Conservation (phyloP, 1,140 invertebrate species). For the Nasonia giraulti region DNA sequence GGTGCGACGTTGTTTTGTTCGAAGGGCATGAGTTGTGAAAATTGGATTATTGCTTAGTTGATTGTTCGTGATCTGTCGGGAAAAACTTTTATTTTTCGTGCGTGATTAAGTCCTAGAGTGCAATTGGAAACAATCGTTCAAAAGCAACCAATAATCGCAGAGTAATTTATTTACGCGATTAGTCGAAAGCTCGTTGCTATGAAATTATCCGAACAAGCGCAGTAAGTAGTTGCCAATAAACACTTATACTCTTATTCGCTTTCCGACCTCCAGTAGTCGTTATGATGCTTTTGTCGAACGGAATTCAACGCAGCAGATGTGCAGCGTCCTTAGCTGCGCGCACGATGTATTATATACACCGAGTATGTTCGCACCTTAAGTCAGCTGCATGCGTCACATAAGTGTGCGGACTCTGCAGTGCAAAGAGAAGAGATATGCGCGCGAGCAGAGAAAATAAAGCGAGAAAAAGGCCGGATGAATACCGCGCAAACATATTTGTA, state of each 20-base stretch:
- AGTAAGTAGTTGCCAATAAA: neutral
- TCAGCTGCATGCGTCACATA: neutral
- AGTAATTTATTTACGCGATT: too few species aligned
- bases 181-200: too few species aligned
- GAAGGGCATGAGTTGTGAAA: too few species aligned
- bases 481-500: neutral
- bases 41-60: too few species aligned
- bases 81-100: too few species aligned
- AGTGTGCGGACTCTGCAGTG: neutral
- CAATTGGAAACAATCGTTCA: too few species aligned
- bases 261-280: neutral
- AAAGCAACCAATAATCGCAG: too few species aligned
- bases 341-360: neutral
- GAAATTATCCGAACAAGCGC: neutral
- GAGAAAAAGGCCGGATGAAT: neutral
- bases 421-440: slow-evolving; percentile 9
- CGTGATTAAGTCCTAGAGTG: too few species aligned
- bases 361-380: neutral
- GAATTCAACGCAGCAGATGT: neutral
- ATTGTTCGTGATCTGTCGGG: too few species aligned
- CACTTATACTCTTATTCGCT: neutral
- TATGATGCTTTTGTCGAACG: slow-evolving; percentile 2
- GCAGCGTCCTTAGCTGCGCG: neutral
- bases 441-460: neutral
- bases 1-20: neutral